These are phyloP conservation scores for Eupithecia centaureata DNA, from an alignment of 2,888 invertebrate species.

Conservation along the genomic window DNA sequence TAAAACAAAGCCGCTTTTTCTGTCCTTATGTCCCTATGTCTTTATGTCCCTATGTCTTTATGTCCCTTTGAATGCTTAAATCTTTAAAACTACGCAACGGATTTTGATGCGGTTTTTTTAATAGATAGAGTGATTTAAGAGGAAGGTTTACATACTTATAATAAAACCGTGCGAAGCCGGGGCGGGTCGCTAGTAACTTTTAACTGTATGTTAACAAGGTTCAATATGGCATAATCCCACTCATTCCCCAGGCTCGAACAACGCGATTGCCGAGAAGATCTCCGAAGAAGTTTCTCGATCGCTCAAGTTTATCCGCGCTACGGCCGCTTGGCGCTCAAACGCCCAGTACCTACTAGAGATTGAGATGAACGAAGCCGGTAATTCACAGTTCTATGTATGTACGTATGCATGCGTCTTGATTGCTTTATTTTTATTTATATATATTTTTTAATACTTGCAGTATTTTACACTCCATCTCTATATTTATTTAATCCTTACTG, in stretches of 20 bases:
- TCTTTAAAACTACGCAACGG: no score
- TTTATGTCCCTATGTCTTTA: no score
- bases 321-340: conserved; percentile 74
- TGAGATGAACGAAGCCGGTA: conserved; percentile 75
- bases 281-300: conserved; percentile 74
- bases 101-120: no score
- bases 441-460: neutral
- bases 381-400: conserved; percentile 44
- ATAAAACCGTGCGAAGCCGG: no score
- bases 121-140: no score
- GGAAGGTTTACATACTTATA: no score
- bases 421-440: conserved; percentile 2
- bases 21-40: no score
- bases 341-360: conserved; percentile 77
- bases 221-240: neutral
- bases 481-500: neutral
- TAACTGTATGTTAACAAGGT: no score
- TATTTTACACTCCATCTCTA: no score
- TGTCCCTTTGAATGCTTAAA: no score
- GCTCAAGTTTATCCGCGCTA: conserved; percentile 70
- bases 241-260: conserved; percentile 54
- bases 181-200: no score
- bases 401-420: conserved; percentile 41
- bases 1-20: no score
- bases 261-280: conserved; percentile 63